Evolutionary conservation across 2,888 invertebrate genomes (phyloP).

Genomic region (Lasioglossum marginatum): DNA sequence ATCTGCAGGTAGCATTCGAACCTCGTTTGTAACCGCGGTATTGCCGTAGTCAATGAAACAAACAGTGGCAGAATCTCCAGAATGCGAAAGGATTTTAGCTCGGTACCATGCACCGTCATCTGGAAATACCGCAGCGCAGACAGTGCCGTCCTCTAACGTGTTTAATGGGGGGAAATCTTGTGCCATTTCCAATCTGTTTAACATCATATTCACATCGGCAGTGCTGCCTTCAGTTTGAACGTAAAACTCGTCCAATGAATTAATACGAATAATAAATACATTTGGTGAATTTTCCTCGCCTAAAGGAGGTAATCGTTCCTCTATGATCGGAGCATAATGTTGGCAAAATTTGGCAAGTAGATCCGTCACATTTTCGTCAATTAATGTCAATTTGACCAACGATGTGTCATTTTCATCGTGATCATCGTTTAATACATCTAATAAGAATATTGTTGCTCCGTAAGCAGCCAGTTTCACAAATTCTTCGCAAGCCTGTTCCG

Average conservation of each 20-base stretch:
- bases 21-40: slow-evolving; percentile 86
- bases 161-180: slow-evolving; percentile 86
- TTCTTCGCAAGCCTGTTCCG: slow-evolving; percentile 79
- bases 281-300: slow-evolving; percentile 78
- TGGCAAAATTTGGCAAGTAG: slow-evolving; percentile 82
- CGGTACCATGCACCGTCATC: slow-evolving; percentile 89
- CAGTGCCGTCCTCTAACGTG: slow-evolving; percentile 85
- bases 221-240: slow-evolving; percentile 83
- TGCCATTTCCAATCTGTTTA: slow-evolving; percentile 86
- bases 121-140: slow-evolving; percentile 89
- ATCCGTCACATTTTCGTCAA: slow-evolving; percentile 87
- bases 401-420: slow-evolving; percentile 84
- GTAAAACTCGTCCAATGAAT: slow-evolving; percentile 80
- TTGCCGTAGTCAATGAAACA: slow-evolving; percentile 90
- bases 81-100: slow-evolving; percentile 87
- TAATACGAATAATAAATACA: slow-evolving; percentile 73
- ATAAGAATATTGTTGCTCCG: slow-evolving; percentile 85
- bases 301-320: slow-evolving; percentile 78
- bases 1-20: slow-evolving; percentile 87
- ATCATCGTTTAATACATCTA: slow-evolving; percentile 86
- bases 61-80: slow-evolving; percentile 87
- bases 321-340: slow-evolving; percentile 41
- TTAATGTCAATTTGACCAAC: slow-evolving; percentile 88
- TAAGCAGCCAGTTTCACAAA: slow-evolving; percentile 83
- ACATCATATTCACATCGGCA: slow-evolving; percentile 87